A percentile compares a stretch with the other conserved stretches of the same genome.
Conservation (phyloP, 2,888 invertebrate species). For the Dryococelus australis region DNA sequence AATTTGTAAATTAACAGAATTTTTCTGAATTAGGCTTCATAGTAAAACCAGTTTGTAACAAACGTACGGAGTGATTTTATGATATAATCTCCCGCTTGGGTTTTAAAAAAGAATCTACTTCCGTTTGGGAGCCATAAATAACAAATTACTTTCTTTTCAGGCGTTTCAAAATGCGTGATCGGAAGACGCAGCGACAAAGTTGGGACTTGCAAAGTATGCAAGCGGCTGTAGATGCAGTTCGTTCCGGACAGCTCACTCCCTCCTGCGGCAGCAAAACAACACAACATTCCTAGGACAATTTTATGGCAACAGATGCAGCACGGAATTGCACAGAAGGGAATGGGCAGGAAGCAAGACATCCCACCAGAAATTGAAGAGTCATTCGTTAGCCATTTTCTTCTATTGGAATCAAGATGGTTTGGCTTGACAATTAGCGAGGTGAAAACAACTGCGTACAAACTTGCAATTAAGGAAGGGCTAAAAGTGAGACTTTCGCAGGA, state of each 20-base stretch:
- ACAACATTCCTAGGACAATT: not conserved
- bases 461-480: not conserved
- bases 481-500: not conserved
- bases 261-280: not conserved
- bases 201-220: constrained; percentile 11
- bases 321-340: not conserved
- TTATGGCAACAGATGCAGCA: not conserved
- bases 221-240: not conserved
- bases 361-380: not conserved
- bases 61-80: too few species aligned
- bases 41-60: too few species aligned
- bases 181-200: not conserved
- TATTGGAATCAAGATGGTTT: not conserved
- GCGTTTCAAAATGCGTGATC: not conserved
- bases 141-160: not conserved
- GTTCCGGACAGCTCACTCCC: not conserved
- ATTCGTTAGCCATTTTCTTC: not conserved
- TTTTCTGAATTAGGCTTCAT: too few species aligned
- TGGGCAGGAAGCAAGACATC: not conserved
- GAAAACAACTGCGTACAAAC: not conserved
- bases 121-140: not conserved
- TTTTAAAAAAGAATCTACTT: too few species aligned
- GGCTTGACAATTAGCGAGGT: not conserved
- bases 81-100: too few species aligned
- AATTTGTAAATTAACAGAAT: too few species aligned